phyloP scores from a whole-genome alignment of 2,888 invertebrate species.

The Papilio demoleus region DNA sequence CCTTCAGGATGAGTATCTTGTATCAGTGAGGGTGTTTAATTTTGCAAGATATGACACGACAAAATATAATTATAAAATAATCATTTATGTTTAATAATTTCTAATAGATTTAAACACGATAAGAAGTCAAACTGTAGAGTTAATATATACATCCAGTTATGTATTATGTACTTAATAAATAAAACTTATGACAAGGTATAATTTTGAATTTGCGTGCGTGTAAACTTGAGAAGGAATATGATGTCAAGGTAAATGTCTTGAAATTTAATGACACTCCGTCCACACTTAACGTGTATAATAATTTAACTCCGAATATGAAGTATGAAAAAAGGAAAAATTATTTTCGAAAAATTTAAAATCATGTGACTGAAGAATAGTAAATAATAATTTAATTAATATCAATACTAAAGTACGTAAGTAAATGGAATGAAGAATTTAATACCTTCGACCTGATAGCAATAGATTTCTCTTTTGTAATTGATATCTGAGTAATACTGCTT shows the following conservation, averaged over 20 bases:
- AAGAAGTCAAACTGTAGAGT: not conserved
- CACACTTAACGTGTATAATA: not conserved
- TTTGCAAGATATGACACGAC: no score
- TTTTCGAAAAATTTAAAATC: not conserved
- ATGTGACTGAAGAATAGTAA: not conserved
- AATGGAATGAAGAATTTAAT: constrained; percentile 1
- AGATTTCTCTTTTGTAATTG: constrained; percentile 27
- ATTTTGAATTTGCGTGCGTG: constrained; percentile 3
- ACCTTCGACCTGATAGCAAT: constrained; percentile 11
- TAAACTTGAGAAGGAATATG: constrained; percentile 10
- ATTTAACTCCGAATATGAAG: not conserved
- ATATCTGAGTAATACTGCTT: not conserved
- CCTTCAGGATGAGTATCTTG: no score
- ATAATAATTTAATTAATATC: not conserved
- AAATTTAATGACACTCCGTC: not conserved
- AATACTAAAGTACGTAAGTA: constrained; percentile 1
- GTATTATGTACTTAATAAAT: not conserved
- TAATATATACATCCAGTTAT: not conserved
- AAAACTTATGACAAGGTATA: not conserved
- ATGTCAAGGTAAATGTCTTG: constrained; percentile 15
- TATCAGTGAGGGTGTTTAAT: no score
- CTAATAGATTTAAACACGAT: not conserved
- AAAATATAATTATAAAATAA: not conserved
- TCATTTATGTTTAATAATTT: not conserved
- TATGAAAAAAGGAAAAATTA: not conserved